These are phyloP conservation scores for Plotosus lineatus DNA, from an alignment of 2,113 vertebrate species.

Conservation along the genomic window DNA sequence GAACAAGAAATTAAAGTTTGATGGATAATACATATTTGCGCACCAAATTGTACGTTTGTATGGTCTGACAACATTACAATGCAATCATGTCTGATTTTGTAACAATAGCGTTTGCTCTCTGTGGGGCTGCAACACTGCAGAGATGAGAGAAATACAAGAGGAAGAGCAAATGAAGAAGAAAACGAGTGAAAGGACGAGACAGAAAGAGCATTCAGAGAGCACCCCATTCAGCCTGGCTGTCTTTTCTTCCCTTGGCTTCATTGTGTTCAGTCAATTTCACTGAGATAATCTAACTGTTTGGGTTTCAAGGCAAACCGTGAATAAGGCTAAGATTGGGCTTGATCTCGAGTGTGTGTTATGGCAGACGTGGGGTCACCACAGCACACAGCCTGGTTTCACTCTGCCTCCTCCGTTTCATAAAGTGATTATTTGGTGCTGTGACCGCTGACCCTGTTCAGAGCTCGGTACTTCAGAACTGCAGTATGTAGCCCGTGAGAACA, in stretches of 20 bases:
- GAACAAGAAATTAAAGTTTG: slow-evolving; percentile 29
- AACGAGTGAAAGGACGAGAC: slow-evolving; percentile 31
- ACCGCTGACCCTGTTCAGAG: slow-evolving; percentile 65
- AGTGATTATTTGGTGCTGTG: slow-evolving; percentile 63
- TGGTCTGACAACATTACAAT: slow-evolving; percentile 21
- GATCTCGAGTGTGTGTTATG: slow-evolving; percentile 56
- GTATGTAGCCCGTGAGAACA: background rate
- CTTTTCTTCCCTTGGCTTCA: slow-evolving; percentile 60
- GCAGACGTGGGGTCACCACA: slow-evolving; percentile 51
- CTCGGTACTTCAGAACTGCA: slow-evolving; percentile 45
- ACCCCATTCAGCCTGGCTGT: slow-evolving; percentile 59
- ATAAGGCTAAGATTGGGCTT: slow-evolving; percentile 56
- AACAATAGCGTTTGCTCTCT: background rate
- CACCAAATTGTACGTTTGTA: background rate
- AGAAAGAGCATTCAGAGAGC: slow-evolving; percentile 56
- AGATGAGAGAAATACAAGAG: background rate
- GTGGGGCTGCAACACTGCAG: background rate
- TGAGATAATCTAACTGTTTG: slow-evolving; percentile 59
- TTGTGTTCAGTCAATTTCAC: slow-evolving; percentile 62
- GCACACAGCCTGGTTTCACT: slow-evolving; percentile 54
- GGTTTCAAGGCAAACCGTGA: slow-evolving; percentile 65
- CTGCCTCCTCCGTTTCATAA: slow-evolving; percentile 65
- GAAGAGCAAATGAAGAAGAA: slow-evolving; percentile 31
- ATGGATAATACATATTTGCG: background rate
- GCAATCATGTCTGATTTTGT: slow-evolving; percentile 14